A percentile compares a stretch with the other conserved stretches of the same genome.
Conservation (phyloP, 35 echinoderm and acorn worm species). For the Hemicentrotus pulcherrimus region DNA sequence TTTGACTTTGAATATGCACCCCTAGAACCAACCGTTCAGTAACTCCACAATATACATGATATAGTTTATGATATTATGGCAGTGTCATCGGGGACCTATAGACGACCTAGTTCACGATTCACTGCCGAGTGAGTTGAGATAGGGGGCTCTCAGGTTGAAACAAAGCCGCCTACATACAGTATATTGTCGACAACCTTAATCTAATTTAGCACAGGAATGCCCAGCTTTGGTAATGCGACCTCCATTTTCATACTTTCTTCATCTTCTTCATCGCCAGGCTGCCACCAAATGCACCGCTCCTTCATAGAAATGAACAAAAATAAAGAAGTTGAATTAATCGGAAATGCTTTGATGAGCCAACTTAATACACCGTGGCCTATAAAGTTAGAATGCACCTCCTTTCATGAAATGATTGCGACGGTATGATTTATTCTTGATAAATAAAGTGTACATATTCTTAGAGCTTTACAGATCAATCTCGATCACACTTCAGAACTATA, state of each 20-base stretch:
- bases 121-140: background rate
- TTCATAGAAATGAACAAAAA: background rate
- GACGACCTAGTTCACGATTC: slow-evolving; percentile 11
- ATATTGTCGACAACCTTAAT: slow-evolving; percentile 21
- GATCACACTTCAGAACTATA: too few species aligned
- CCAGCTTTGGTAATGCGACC: background rate
- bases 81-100: background rate
- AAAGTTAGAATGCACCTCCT: too few species aligned
- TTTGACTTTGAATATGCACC: background rate
- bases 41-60: background rate
- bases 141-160: background rate
- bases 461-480: too few species aligned
- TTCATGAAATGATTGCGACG: too few species aligned
- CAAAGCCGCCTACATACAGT: background rate
- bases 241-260: background rate
- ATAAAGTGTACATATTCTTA: too few species aligned
- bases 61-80: background rate
- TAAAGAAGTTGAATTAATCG: background rate
- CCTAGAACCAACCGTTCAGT: background rate
- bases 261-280: background rate
- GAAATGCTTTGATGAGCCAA: too few species aligned
- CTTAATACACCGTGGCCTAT: too few species aligned
- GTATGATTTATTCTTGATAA: background rate
- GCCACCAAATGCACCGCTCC: background rate
- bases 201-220: slow-evolving; percentile 31